Base-by-base conservation (phyloP, 2,113 vertebrate species). In the Polypterus bichir region DNA sequence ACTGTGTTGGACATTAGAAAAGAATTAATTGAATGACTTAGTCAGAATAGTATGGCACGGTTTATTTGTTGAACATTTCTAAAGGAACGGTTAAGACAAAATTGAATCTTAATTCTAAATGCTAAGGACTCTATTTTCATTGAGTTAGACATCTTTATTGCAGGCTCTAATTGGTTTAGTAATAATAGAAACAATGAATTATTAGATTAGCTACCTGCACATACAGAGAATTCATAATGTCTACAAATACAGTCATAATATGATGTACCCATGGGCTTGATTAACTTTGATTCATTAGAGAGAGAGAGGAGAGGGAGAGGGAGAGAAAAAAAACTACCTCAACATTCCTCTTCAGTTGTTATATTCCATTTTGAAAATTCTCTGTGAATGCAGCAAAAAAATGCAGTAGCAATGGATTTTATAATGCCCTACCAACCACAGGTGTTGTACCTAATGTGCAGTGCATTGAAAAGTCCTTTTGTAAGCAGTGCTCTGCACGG, bases 141-240 rank as follows among this genome's bases (percentile, higher is more conserved):
- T 76, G 69, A 79, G 79, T 78, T 71, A 67, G 60, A 59, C 63
- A n/a, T 75, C 68, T 71, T 68, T 71, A 62, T 68, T 73, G 67
- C 70, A 7, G 61, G 67, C 70, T 55, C 75, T 70, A 64, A 77
- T 71, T 76, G 69, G 62, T 59, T 66, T 4, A 4, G 71, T 66
- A 80, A 74, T 80, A 79, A 80, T 72, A 74, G 72, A 78, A 76
- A 71, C 54, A 73, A 74, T 70, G 69, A 72, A 78, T 79, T 78
- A 78, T 70, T 69, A 78, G 73, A 80, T 82, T 80, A 81, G 75
- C 65, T 79, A 75, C 74, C 70, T 77, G 73, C 48, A 46, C 8
- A 64, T 68, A 61, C 65, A 58, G 60, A 61, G 7, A 9, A 69
- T 64, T 65, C 62, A 64, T 67, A 74, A 78, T 72, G 63, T 47